Percentiles rank a stretch among this genome's conserved stretches.
Evolutionary conservation across 2,797 vertebrate species (phyloP).

Genomic region (Enoplosus armatus): DNA sequence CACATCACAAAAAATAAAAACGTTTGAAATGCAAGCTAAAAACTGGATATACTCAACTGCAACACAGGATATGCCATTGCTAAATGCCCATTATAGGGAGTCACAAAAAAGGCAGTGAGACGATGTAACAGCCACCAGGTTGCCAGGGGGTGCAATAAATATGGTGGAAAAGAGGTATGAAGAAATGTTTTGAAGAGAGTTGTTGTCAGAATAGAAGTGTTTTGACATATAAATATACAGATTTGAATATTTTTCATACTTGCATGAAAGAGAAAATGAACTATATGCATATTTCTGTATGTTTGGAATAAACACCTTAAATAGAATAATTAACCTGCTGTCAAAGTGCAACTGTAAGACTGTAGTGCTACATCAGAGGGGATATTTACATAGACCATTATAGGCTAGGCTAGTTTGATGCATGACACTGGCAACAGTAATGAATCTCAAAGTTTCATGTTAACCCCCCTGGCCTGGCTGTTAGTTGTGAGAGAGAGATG

Average conservation of each 20-base stretch:
- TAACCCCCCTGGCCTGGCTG: slow-evolving; percentile 28
- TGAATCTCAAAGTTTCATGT: slow-evolving; percentile 15
- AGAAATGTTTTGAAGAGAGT: slow-evolving; percentile 17
- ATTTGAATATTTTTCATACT: slow-evolving; percentile 38
- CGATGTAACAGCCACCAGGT: slow-evolving; percentile 16
- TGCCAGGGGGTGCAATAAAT: slow-evolving; percentile 34
- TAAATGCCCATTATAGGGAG: slow-evolving; percentile 53
- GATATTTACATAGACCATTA: slow-evolving; percentile 7
- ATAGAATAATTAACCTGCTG: slow-evolving; percentile 41
- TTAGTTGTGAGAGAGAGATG: slow-evolving; percentile 32
- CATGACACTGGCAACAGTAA: slow-evolving; percentile 48
- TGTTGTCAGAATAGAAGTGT: slow-evolving; percentile 35
- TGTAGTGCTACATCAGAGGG: slow-evolving; percentile 40
- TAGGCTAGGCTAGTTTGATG: slow-evolving; percentile 30
- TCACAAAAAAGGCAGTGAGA: slow-evolving; percentile 48
- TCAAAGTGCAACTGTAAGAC: slow-evolving; percentile 42
- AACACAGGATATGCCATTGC: slow-evolving; percentile 40
- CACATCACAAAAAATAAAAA: slow-evolving; percentile 33
- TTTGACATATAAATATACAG: slow-evolving; percentile 54
- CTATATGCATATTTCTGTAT: slow-evolving; percentile 3
- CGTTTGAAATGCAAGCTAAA: slow-evolving; percentile 42
- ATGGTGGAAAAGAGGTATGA: slow-evolving; percentile 16
- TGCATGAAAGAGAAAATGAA: slow-evolving; percentile 11
- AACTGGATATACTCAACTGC: slow-evolving; percentile 10
- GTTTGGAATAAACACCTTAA: slow-evolving; percentile 30